Evolutionary conservation across 2,113 vertebrate genomes (phyloP).

Genomic region (Bettongia penicillata): DNA sequence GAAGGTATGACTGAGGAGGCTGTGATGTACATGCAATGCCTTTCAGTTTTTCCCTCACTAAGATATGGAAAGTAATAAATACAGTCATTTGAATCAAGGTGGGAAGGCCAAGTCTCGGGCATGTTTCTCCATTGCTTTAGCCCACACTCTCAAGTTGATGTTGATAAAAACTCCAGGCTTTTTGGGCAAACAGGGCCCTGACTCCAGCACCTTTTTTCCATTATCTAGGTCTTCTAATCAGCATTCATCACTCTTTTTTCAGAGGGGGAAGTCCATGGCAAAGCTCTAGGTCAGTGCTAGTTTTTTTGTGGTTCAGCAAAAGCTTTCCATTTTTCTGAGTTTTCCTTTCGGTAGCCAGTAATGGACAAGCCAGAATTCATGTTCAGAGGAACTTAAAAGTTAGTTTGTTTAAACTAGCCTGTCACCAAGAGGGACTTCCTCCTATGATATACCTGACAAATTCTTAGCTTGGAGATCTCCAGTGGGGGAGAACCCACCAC

Average conservation of each 20-base stretch:
- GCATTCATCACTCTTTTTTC: neutral
- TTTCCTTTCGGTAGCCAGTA: conserved; percentile 61
- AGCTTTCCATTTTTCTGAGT: conserved; percentile 58
- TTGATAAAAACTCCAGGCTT: conserved; percentile 76
- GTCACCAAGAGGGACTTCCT: neutral
- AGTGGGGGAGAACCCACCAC: neutral
- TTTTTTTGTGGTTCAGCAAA: conserved; percentile 53
- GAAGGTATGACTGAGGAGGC: conserved; percentile 81
- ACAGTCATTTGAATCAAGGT: conserved; percentile 81
- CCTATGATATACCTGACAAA: neutral
- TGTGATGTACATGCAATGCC: conserved; percentile 70
- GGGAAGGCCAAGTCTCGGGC: conserved; percentile 76
- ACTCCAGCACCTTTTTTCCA: conserved; percentile 65
- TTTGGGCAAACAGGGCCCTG: conserved; percentile 56
- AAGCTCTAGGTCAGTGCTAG: neutral
- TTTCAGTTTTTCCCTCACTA: conserved; percentile 81
- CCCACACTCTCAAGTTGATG: conserved; percentile 66
- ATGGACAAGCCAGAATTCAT: conserved; percentile 35
- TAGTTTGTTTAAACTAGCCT: neutral
- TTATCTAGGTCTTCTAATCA: conserved; percentile 31
- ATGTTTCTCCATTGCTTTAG: conserved; percentile 76
- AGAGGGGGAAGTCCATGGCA: conserved; percentile 47
- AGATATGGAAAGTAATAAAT: conserved; percentile 81
- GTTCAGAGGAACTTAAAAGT: neutral
- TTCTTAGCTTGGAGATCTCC: neutral